These are phyloP conservation scores for Tor tambroides DNA, from an alignment of 2,113 vertebrate species.

Conservation along the genomic window DNA sequence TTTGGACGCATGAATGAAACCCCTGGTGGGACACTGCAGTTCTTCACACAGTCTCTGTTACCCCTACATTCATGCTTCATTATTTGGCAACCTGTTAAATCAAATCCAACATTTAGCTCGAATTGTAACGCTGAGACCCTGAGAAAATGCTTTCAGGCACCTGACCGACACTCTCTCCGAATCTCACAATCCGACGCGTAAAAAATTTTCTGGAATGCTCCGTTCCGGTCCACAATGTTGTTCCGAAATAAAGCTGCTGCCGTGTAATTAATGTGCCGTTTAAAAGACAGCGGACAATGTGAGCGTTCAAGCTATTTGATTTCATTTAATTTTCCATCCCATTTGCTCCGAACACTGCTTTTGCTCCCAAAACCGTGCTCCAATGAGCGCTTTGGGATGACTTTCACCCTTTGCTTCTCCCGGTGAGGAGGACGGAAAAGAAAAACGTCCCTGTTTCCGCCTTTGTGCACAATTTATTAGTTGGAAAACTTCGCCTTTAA, in stretches of 20 bases:
- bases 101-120: slow-evolving; percentile 74
- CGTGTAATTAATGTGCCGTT: slow-evolving; percentile 99
- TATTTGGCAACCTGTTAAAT: slow-evolving; percentile 90
- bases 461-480: slow-evolving; percentile 86
- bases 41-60: slow-evolving; percentile 83
- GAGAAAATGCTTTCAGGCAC: slow-evolving; percentile 60
- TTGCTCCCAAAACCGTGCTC: slow-evolving; percentile 87
- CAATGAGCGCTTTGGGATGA: slow-evolving; percentile 83
- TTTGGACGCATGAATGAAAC: slow-evolving; percentile 79
- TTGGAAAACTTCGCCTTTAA: slow-evolving; percentile 83
- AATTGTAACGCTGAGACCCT: slow-evolving; percentile 76
- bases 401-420: slow-evolving; percentile 86
- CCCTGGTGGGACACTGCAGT: slow-evolving; percentile 84
- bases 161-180: slow-evolving; percentile 45
- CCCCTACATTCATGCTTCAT: slow-evolving; percentile 84
- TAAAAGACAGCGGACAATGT: slow-evolving; percentile 92
- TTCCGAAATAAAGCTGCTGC: slow-evolving; percentile 90
- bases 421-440: slow-evolving; percentile 81
- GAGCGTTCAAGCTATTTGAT: slow-evolving; percentile 95
- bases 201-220: slow-evolving; percentile 87
- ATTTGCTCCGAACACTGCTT: slow-evolving; percentile 92
- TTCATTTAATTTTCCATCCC: slow-evolving; percentile 99
- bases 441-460: slow-evolving; percentile 85
- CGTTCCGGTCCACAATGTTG: slow-evolving; percentile 90
- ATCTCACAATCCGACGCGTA: slow-evolving; percentile 74